These are phyloP conservation scores for Lipotes vexillifer DNA, from an alignment of 2,113 vertebrate genomes.

Conservation along the genomic window DNA sequence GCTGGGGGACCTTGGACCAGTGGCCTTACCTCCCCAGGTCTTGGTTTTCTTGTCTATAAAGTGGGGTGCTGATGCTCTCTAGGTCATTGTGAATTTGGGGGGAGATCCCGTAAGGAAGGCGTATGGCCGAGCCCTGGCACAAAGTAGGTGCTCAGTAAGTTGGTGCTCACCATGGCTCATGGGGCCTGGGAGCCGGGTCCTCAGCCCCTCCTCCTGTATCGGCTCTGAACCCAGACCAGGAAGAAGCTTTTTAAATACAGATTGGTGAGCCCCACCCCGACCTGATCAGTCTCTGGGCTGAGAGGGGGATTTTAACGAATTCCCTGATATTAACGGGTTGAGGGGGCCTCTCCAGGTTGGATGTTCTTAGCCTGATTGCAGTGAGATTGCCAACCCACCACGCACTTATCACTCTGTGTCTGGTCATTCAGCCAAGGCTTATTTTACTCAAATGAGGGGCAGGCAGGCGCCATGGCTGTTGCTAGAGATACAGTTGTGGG, in stretches of 20 bases:
- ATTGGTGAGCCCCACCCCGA: background rate
- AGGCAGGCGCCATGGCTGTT: background rate
- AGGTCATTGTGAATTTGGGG: background rate
- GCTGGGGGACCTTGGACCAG: background rate
- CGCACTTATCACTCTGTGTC: accelerated
- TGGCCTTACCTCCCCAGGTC: background rate
- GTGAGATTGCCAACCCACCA: background rate
- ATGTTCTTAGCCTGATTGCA: no score
- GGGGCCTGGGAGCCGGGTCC: background rate
- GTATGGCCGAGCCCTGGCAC: accelerated
- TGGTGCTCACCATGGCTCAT: no score
- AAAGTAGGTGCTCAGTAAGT: no score
- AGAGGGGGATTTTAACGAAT: no score
- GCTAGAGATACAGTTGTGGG: background rate
- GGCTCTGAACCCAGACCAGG: background rate
- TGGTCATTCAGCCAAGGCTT: background rate
- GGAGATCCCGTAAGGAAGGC: background rate
- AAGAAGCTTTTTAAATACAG: no score
- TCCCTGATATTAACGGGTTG: background rate
- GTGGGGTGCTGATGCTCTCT: background rate
- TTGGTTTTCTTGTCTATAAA: background rate
- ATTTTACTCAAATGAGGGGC: accelerated
- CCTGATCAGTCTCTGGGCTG: background rate
- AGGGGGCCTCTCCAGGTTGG: no score
- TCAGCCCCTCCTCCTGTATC: background rate